Percentiles rank a stretch among this genome's conserved stretches.
Evolutionary conservation across 1,140 invertebrate genomes (phyloP).

Genomic region (Helicoverpa armigera): DNA sequence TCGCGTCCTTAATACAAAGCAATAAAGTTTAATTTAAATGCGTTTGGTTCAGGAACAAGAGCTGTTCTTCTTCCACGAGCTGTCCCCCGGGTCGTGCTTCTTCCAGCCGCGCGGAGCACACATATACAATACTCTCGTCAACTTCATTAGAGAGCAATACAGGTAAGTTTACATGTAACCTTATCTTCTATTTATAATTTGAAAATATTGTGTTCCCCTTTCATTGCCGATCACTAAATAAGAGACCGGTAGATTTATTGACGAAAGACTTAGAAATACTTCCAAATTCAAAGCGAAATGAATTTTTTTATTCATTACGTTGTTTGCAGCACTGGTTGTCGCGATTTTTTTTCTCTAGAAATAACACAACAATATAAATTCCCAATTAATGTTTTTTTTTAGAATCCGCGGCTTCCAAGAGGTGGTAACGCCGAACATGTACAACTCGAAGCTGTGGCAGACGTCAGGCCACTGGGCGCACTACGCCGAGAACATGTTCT

Average conservation of each 20-base stretch:
- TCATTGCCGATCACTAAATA: no score
- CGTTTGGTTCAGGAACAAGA: slow-evolving; percentile 94
- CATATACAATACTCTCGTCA: slow-evolving; percentile 98
- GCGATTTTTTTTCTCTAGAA: no score
- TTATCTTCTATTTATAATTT: no score
- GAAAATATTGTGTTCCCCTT: no score
- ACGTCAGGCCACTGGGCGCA: slow-evolving; percentile 99
- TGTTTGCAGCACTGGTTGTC: no score
- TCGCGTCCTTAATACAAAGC: no score
- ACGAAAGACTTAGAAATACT: no score
- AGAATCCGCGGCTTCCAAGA: slow-evolving; percentile 98
- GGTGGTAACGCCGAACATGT: slow-evolving; percentile 98
- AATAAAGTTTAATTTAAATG: background rate
- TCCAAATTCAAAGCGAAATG: no score
- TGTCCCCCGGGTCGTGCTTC: slow-evolving; percentile 99
- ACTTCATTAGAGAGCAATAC: slow-evolving; percentile 97
- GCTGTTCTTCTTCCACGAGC: slow-evolving; percentile 99
- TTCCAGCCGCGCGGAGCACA: slow-evolving; percentile 98
- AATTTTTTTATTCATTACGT: no score
- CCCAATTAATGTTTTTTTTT: no score
- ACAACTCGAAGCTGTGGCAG: slow-evolving; percentile 98
- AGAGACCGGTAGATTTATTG: no score
- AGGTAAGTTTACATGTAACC: slow-evolving; percentile 74
- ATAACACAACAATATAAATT: no score
- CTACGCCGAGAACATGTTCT: slow-evolving; percentile 99